Evolutionary conservation across 2,888 invertebrate species (phyloP).

Genomic region (Anagyrus pseudococci): DNA sequence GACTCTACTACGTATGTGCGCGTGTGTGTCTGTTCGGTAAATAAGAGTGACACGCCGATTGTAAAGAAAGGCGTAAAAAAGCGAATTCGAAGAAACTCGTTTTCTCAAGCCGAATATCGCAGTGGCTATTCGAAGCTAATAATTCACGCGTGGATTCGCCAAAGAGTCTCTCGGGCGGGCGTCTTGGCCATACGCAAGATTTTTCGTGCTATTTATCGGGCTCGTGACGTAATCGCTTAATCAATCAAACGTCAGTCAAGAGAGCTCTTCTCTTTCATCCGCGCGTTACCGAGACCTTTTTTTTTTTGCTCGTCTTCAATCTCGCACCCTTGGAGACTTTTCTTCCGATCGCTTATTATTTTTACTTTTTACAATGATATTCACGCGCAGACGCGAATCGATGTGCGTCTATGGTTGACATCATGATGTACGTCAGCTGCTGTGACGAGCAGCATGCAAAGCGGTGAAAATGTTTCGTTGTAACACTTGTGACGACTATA

Average conservation of each 20-base stretch:
- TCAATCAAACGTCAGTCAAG: constrained; percentile 5
- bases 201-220: constrained; percentile 9
- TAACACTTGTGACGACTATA: no score
- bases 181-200: not conserved
- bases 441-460: no score
- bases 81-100: constrained; percentile 6
- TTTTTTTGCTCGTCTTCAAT: no score
- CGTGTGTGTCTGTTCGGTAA: not conserved
- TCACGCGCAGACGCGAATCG: no score
- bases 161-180: constrained; percentile 1
- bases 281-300: no score
- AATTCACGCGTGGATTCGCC: not conserved
- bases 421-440: no score
- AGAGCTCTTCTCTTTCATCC: not conserved
- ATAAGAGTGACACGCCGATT: not conserved
- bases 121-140: not conserved
- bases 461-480: no score
- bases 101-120: not conserved
- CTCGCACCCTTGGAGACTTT: no score
- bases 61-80: not conserved
- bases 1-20: no score
- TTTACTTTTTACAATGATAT: no score
- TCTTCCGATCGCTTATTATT: no score
- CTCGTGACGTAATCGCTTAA: not conserved
- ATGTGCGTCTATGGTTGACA: no score